Conservation (phyloP, 2,113 vertebrate species). For the Nematolebias whitei region DNA sequence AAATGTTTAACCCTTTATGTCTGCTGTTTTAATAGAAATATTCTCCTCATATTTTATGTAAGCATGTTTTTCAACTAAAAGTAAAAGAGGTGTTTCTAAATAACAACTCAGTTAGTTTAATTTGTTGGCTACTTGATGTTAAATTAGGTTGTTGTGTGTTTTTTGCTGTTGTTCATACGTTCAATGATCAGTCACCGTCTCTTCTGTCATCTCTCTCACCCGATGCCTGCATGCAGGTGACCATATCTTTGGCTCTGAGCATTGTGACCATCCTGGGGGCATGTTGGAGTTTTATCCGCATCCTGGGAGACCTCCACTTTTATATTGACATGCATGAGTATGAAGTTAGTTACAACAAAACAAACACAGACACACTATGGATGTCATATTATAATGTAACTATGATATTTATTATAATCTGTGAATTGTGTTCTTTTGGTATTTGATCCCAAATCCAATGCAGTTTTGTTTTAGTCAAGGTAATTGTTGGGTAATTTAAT, state of each 20-base stretch:
- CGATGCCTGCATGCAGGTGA: constrained; percentile 62
- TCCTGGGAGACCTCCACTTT: not conserved
- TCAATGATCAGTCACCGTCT: no score
- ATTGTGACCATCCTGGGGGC: constrained; percentile 52
- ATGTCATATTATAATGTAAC: not conserved
- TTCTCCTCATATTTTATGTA: not conserved
- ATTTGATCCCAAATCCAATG: not conserved
- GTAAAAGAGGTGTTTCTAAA: no score
- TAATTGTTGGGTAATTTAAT: no score
- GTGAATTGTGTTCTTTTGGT: not conserved
- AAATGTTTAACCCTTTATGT: not conserved
- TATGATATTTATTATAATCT: not conserved
- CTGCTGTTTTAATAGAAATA: not conserved
- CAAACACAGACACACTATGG: not conserved
- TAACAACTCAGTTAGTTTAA: no score
- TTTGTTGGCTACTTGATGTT: no score
- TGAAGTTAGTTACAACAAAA: rapidly evolving
- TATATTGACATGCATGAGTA: rapidly evolving
- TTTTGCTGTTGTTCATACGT: no score
- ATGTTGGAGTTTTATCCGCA: constrained; percentile 3
- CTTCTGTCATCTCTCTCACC: not conserved
- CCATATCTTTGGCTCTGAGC: constrained; percentile 69
- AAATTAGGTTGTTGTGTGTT: no score
- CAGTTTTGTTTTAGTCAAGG: not conserved
- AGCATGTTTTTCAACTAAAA: not conserved